A percentile compares a stretch with the other conserved stretches of the same genome.
Conservation (phyloP, 2,113 vertebrate species). For the Mola mola region DNA sequence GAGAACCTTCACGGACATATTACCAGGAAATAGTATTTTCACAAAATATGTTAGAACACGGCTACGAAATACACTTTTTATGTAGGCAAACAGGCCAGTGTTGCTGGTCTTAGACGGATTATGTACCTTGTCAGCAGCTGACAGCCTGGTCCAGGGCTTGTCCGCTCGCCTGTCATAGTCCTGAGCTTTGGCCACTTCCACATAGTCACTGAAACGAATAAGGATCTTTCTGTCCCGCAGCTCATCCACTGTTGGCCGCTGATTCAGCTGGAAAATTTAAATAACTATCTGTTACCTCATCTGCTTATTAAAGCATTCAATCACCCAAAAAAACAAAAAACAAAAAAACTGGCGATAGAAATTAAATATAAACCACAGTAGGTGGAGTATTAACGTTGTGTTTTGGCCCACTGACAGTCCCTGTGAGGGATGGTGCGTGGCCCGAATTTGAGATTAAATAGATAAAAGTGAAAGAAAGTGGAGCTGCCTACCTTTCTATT, state of each 20-base stretch:
- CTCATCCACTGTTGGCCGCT: constrained; percentile 96
- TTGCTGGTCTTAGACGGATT: too few species aligned
- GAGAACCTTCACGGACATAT: too few species aligned
- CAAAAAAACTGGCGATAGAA: background rate
- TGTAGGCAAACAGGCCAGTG: too few species aligned
- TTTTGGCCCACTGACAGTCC: constrained; percentile 1
- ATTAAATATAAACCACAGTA: constrained; percentile 15
- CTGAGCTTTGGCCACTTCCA: constrained; percentile 99
- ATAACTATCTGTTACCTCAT: background rate
- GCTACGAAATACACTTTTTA: too few species aligned
- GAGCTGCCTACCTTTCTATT: constrained; percentile 90
- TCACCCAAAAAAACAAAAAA: background rate
- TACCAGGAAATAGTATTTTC: too few species aligned
- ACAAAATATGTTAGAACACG: too few species aligned
- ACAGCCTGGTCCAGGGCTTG: constrained; percentile 97
- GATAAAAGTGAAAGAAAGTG: constrained; percentile 2
- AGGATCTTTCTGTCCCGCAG: constrained; percentile 96
- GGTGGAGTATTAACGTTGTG: constrained; percentile 9
- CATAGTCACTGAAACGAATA: constrained; percentile 98
- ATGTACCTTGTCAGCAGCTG: constrained; percentile 94
- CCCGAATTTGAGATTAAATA: constrained; percentile 24
- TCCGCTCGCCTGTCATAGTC: constrained; percentile 96
- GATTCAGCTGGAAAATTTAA: constrained; percentile 86
- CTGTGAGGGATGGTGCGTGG: background rate
- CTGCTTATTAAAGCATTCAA: background rate